Evolutionary conservation across 2,797 vertebrate genomes (phyloP).

Genomic region (Triplophysa yarkandensis): DNA sequence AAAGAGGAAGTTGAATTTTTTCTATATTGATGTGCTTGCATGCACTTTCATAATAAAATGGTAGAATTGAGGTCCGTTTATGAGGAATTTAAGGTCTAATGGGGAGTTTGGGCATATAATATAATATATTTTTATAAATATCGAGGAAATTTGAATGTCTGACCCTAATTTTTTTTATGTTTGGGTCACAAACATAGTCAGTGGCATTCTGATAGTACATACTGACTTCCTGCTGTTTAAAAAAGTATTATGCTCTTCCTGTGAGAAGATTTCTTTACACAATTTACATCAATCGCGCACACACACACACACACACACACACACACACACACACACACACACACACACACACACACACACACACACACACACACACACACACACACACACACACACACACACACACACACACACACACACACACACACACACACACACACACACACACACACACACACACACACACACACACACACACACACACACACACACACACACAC

Average conservation of each 20-base stretch:
- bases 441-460: not conserved
- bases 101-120: too few relatives aligned
- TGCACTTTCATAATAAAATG: not conserved
- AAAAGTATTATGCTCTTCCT: slow-evolving; percentile 42
- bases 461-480: not conserved
- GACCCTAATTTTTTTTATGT: slow-evolving; percentile 24
- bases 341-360: not conserved
- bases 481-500: not conserved
- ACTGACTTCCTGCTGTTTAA: slow-evolving; percentile 46
- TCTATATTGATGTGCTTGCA: not conserved
- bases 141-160: not conserved
- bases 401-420: not conserved
- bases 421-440: not conserved
- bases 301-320: not conserved
- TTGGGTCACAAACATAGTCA: slow-evolving; percentile 14
- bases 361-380: not conserved
- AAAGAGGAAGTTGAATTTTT: not conserved
- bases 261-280: slow-evolving; percentile 37
- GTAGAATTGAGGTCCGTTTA: not conserved
- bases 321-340: not conserved
- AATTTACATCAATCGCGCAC: not conserved
- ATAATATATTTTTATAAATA: too few relatives aligned
- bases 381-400: not conserved
- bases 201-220: slow-evolving; percentile 28
- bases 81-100: too few relatives aligned